Conservation (phyloP, 2,113 vertebrate genomes). For the Oreochromis spilurus region DNA sequence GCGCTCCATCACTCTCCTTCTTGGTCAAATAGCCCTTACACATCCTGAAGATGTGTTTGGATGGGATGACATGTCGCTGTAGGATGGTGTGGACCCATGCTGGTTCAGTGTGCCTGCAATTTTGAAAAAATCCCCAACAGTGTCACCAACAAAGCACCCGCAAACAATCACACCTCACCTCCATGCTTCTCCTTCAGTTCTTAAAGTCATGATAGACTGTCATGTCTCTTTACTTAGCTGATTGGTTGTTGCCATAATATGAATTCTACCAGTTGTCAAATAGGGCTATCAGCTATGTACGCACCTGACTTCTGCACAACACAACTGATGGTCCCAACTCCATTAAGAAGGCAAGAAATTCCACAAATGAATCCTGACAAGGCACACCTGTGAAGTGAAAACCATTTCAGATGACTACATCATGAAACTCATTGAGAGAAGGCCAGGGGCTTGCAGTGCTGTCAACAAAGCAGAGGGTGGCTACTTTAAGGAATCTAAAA, state of each 20-base stretch:
- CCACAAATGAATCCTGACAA: neutral
- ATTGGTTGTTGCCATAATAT: rapidly evolving
- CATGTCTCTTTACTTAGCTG: neutral
- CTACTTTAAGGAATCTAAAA: neutral
- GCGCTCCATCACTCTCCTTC: neutral
- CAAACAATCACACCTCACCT: neutral
- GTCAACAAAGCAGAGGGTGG: neutral
- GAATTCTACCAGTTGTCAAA: neutral
- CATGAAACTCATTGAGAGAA: neutral
- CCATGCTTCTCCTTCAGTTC: neutral
- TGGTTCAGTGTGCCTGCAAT: neutral
- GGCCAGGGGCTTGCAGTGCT: neutral
- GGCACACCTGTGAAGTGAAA: rapidly evolving
- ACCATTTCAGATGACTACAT: neutral
- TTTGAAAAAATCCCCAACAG: neutral
- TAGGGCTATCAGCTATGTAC: neutral
- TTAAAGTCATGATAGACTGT: neutral
- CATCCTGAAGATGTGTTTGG: neutral
- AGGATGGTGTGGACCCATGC: neutral
- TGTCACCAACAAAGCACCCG: neutral
- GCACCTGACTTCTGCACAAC: neutral
- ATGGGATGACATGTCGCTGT: neutral
- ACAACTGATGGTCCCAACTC: neutral
- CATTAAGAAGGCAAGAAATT: neutral
- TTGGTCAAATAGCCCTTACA: neutral